Evolutionary conservation across 2,113 vertebrate species (phyloP).

Genomic region (Rhegmatorhina hoffmannsi): DNA sequence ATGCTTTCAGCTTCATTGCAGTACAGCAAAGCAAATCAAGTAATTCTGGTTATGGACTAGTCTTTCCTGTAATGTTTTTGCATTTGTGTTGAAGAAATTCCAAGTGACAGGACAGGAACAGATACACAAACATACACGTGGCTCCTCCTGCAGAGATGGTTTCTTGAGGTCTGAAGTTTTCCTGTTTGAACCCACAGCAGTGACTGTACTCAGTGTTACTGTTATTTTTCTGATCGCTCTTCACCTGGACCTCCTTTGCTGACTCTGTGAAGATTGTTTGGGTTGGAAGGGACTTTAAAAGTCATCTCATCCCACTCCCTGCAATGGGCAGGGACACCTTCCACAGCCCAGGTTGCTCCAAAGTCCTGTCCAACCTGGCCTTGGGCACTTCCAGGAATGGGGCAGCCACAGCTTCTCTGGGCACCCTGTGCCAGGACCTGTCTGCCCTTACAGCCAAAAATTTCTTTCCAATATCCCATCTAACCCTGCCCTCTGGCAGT

Average conservation of each 20-base stretch:
- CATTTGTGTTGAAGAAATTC: background rate
- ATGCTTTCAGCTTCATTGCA: background rate
- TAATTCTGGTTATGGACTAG: background rate
- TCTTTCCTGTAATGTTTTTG: background rate
- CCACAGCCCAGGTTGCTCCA: background rate
- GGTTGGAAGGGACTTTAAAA: background rate
- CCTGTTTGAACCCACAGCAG: background rate
- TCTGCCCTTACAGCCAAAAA: background rate
- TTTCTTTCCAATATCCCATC: rapidly evolving
- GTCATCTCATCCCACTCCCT: rapidly evolving
- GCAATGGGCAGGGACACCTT: background rate
- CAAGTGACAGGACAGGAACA: background rate
- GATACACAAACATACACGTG: background rate
- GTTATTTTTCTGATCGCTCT: background rate
- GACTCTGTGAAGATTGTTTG: background rate
- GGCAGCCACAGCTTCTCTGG: background rate
- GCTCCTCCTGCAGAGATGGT: background rate
- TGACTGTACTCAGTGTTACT: background rate
- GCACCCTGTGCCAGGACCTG: background rate
- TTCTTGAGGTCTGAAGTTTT: background rate
- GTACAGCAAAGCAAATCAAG: background rate
- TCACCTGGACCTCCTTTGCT: background rate
- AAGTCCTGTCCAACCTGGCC: background rate
- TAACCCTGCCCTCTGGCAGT: background rate
- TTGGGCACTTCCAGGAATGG: background rate